A percentile compares a stretch with the other conserved stretches of the same genome.
Evolutionary conservation across 2,113 vertebrate genomes (phyloP).

Genomic region (Lynx canadensis): DNA sequence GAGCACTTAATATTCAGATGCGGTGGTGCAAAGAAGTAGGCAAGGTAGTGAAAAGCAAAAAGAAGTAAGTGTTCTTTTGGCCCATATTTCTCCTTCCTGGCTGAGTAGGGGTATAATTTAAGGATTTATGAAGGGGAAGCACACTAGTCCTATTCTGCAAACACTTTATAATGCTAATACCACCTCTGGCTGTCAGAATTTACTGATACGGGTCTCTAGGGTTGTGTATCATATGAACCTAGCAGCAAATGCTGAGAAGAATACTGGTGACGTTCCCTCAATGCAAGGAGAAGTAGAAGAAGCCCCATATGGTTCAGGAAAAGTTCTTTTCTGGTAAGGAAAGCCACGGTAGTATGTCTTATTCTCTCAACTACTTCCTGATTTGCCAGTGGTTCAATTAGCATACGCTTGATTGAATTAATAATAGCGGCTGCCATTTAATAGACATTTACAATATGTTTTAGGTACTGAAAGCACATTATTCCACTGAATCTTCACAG

Average conservation of each 20-base stretch:
- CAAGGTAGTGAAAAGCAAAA: background rate
- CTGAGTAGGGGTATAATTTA: background rate
- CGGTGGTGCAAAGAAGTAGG: background rate
- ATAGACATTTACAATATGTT: constrained; percentile 17
- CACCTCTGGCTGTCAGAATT: background rate
- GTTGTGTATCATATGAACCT: background rate
- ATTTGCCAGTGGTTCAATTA: constrained; percentile 17
- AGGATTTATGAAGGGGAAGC: constrained; percentile 22
- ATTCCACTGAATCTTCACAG: background rate
- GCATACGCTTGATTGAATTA: constrained; percentile 9
- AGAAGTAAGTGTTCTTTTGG: constrained; percentile 1
- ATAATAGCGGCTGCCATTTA: background rate
- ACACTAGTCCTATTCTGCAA: background rate
- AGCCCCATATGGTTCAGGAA: background rate
- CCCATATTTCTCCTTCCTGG: background rate
- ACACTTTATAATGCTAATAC: constrained; percentile 13
- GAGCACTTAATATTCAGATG: constrained; percentile 46
- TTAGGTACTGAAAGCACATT: background rate
- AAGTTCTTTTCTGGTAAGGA: constrained; percentile 29
- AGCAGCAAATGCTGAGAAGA: background rate
- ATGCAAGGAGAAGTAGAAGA: background rate
- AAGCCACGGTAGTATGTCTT: background rate
- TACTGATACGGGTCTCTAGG: background rate
- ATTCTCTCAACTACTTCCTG: background rate
- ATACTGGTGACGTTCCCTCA: background rate